These are phyloP conservation scores for Lumbricus terrestris DNA, from an alignment of 2,888 invertebrate genomes.

Conservation along the genomic window DNA sequence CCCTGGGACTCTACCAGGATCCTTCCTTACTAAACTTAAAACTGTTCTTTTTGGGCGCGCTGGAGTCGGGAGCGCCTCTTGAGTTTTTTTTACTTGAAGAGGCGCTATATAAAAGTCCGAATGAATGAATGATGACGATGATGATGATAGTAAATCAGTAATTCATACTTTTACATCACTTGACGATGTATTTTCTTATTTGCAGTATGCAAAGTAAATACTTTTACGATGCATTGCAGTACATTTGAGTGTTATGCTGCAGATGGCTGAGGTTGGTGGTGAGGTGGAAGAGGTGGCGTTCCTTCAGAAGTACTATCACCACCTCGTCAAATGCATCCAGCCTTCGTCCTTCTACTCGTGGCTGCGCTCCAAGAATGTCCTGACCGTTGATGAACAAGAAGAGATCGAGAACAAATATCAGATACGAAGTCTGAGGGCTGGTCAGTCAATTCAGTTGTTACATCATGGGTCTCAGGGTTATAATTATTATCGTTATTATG, in stretches of 20 bases:
- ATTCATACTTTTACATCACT: not conserved
- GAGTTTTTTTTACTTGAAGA: too few species aligned
- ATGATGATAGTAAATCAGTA: not conserved
- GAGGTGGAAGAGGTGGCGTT: not conserved
- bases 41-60: too few species aligned
- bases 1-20: too few species aligned
- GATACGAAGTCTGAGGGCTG: not conserved
- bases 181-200: not conserved
- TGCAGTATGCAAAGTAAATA: too few species aligned
- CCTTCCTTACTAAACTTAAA: too few species aligned
- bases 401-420: slow-evolving; percentile 6
- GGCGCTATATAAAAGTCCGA: too few species aligned
- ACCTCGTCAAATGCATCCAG: not conserved
- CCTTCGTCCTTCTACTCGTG: slow-evolving; percentile 6
- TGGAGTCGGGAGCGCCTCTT: too few species aligned
- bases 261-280: not conserved
- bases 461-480: too few species aligned
- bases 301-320: slow-evolving; percentile 17
- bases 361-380: slow-evolving; percentile 8
- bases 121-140: too few species aligned
- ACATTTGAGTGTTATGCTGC: not conserved
- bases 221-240: not conserved
- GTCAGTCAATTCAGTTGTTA: not conserved
- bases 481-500: too few species aligned
- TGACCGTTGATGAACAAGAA: slow-evolving; percentile 3